Conservation (phyloP, 2,113 vertebrate species). For the Ancistrus triradiatus region DNA sequence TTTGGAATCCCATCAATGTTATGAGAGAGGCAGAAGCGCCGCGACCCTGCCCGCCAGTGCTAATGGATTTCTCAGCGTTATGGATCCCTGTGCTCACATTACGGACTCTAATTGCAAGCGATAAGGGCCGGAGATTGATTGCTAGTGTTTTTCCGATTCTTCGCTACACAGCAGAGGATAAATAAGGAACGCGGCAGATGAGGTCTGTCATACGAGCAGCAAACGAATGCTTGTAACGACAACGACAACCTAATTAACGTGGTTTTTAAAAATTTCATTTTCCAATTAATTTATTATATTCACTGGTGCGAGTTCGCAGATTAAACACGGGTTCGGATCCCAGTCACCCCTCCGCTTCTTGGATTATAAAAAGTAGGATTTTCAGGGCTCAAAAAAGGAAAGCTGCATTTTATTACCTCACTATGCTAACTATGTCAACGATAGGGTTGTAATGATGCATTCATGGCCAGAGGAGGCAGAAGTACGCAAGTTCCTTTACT, state of each 20-base stretch:
- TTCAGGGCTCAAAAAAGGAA: too few species aligned
- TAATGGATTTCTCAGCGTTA: slow-evolving; percentile 40
- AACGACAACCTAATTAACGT: background rate
- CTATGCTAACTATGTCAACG: too few species aligned
- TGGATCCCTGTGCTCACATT: slow-evolving; percentile 25
- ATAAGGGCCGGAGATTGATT: slow-evolving; percentile 33
- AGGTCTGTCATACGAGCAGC: background rate
- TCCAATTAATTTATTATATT: too few species aligned
- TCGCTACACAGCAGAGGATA: background rate
- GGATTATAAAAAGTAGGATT: background rate
- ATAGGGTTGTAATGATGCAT: too few species aligned
- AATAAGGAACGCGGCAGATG: background rate
- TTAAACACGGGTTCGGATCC: too few species aligned
- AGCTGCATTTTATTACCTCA: too few species aligned
- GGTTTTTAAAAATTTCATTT: background rate
- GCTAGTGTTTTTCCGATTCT: slow-evolving; percentile 1
- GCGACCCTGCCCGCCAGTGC: slow-evolving; percentile 11
- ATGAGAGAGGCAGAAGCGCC: background rate
- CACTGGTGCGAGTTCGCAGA: background rate
- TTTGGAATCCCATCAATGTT: slow-evolving; percentile 9
- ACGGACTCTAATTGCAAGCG: slow-evolving; percentile 33
- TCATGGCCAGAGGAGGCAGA: too few species aligned
- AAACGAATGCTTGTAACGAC: background rate
- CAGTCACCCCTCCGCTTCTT: background rate
- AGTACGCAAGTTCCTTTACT: too few species aligned